Conservation (phyloP, 2,888 invertebrate genomes). For the Ichneumoninae sp. region DNA sequence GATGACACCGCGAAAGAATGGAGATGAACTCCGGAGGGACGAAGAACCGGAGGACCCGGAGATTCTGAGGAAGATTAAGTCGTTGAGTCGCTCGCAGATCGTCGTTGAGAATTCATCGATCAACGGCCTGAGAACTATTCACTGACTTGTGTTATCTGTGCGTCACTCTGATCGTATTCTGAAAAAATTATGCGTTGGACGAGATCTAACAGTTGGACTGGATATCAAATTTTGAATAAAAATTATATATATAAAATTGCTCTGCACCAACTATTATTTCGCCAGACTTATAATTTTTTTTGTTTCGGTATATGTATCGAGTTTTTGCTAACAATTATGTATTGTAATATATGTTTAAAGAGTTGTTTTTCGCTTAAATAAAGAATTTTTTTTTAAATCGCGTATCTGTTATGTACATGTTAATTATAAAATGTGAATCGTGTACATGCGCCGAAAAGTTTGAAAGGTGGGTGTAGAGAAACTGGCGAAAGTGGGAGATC, state of each 20-base stretch:
- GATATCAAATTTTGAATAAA: constrained; percentile 10
- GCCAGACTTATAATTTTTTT: not conserved
- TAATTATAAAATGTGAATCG: constrained; percentile 4
- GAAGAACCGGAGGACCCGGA: constrained; percentile 80
- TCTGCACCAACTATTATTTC: too few species aligned
- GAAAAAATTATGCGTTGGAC: too few species aligned
- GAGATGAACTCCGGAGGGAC: constrained; percentile 53
- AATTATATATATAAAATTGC: not conserved
- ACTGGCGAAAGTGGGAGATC: constrained; percentile 58
- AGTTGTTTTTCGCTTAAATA: not conserved
- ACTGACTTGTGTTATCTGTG: constrained; percentile 31
- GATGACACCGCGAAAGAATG: constrained; percentile 74
- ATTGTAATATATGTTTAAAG: constrained; percentile 7
- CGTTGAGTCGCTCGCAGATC: constrained; percentile 84
- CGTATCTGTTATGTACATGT: not conserved
- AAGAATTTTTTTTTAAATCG: not conserved
- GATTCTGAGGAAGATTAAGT: constrained; percentile 83
- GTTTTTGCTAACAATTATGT: constrained; percentile 17
- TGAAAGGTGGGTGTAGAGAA: constrained; percentile 50
- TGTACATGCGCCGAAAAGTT: constrained; percentile 37
- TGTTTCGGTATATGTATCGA: not conserved
- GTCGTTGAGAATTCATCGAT: constrained; percentile 61
- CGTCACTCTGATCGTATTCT: too few species aligned
- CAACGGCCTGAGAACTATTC: constrained; percentile 65
- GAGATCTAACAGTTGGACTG: too few species aligned